phyloP scores from a whole-genome alignment of 2,113 vertebrate species.

The Paedocypris sp. region DNA sequence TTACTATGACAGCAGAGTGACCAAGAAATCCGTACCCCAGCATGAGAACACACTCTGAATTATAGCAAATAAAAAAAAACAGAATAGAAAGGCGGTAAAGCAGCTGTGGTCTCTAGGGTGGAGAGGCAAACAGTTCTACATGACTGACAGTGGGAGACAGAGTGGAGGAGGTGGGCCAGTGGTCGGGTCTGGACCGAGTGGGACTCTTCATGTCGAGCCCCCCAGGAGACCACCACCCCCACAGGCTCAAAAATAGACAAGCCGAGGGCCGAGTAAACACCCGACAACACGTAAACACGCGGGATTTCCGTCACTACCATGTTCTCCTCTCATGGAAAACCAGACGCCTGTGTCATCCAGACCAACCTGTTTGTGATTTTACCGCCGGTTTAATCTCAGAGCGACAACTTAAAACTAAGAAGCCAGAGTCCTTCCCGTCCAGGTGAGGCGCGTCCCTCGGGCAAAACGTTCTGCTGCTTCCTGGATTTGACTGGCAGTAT shows the following conservation, averaged over 20 bases:
- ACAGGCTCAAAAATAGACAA: slow-evolving; percentile 22
- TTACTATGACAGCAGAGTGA: slow-evolving; percentile 24
- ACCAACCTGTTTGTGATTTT: slow-evolving; percentile 30
- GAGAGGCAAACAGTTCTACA: slow-evolving; percentile 41
- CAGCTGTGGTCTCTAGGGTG: slow-evolving; percentile 53
- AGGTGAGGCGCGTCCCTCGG: background rate
- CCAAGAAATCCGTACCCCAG: slow-evolving; percentile 2
- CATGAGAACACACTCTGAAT: background rate
- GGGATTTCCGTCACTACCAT: slow-evolving; percentile 29
- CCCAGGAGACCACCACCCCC: slow-evolving; percentile 12
- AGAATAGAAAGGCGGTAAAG: slow-evolving; percentile 39
- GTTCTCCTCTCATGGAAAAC: slow-evolving; percentile 28
- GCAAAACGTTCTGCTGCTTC: background rate
- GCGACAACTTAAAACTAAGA: slow-evolving; percentile 18
- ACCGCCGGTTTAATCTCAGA: slow-evolving; percentile 21
- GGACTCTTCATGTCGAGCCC: slow-evolving; percentile 18
- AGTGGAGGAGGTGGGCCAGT: slow-evolving; percentile 21
- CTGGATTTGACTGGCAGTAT: background rate
- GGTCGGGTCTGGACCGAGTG: slow-evolving; percentile 34
- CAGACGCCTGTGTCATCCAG: slow-evolving; percentile 10
- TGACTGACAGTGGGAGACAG: slow-evolving; percentile 46
- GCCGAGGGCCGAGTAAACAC: slow-evolving; percentile 8
- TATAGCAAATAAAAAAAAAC: slow-evolving; percentile 38
- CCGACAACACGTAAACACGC: slow-evolving; percentile 16
- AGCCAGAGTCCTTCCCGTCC: slow-evolving; percentile 13